A percentile compares a stretch with the other conserved stretches of the same genome.
These are phyloP conservation scores for Rutpela maculata DNA, from an alignment of 2,888 invertebrate genomes.

Conservation along the genomic window DNA sequence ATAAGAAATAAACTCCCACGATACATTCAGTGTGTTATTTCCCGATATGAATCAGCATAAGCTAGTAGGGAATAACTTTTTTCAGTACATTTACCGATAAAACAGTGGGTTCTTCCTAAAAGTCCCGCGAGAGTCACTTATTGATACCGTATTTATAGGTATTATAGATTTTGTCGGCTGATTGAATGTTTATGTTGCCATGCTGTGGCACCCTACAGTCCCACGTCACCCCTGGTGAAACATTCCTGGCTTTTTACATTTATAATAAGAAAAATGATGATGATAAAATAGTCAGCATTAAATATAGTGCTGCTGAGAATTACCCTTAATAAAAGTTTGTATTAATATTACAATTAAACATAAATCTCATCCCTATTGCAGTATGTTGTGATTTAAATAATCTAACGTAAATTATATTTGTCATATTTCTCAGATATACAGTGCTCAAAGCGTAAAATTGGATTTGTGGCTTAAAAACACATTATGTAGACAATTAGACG, in stretches of 20 bases:
- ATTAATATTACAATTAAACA: not conserved
- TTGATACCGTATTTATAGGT: constrained; percentile 74
- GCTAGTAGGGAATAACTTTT: constrained; percentile 64
- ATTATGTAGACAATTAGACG: no score
- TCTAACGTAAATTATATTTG: no score
- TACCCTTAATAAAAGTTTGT: not conserved
- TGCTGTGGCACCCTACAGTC: constrained; percentile 56
- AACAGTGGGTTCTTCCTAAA: constrained; percentile 67
- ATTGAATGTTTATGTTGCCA: constrained; percentile 62
- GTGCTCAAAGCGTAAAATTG: no score
- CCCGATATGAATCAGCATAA: constrained; percentile 49
- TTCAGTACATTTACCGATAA: constrained; percentile 73
- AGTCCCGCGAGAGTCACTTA: constrained; percentile 71
- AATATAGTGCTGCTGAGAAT: not conserved
- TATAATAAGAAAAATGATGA: constrained; percentile 30
- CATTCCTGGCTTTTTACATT: constrained; percentile 29
- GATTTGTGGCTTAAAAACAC: no score
- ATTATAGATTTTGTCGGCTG: constrained; percentile 67
- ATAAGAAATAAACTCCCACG: not conserved
- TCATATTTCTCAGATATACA: no score
- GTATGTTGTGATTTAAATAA: no score
- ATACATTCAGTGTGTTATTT: constrained; percentile 32
- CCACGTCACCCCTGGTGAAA: constrained; percentile 52
- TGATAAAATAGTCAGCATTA: constrained; percentile 17
- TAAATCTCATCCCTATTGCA: not conserved